Percentiles rank a stretch among this genome's conserved stretches.
phyloP scores from a whole-genome alignment of 2,888 invertebrate genomes.

The Lobophora halterata region DNA sequence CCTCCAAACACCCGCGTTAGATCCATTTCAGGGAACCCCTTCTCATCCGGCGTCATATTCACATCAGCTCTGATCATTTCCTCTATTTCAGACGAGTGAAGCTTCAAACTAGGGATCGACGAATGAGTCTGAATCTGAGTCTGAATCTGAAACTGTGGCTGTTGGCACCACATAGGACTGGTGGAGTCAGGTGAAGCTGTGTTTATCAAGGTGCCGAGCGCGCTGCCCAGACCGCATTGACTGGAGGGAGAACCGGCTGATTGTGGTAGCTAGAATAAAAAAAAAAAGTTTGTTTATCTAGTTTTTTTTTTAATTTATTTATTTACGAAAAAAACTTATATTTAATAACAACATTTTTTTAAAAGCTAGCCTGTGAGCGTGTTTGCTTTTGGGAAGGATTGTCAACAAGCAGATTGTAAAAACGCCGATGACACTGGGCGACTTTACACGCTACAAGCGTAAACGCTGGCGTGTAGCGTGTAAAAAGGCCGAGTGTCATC shows the following conservation, averaged over 20 bases:
- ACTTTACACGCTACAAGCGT: too few relatives aligned
- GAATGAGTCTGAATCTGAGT: too few relatives aligned
- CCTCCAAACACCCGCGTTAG: neutral
- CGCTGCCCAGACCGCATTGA: constrained; percentile 43
- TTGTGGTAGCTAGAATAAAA: constrained; percentile 22
- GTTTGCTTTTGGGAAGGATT: too few relatives aligned
- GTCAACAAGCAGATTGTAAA: too few relatives aligned
- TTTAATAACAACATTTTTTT: too few relatives aligned
- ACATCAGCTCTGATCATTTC: constrained; percentile 35
- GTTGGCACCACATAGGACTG: constrained; percentile 28
- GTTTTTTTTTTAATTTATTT: too few relatives aligned
- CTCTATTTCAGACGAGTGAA: constrained; percentile 57
- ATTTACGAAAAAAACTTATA: too few relatives aligned
- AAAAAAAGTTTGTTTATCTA: neutral
- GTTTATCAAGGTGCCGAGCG: constrained; percentile 23
- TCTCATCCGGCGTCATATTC: constrained; percentile 37
- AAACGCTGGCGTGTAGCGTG: too few relatives aligned
- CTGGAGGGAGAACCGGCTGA: constrained; percentile 23
- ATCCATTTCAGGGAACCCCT: constrained; percentile 18
- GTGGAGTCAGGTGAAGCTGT: neutral
- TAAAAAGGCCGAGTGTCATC: too few relatives aligned
- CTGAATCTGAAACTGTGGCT: neutral
- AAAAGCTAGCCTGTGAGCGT: too few relatives aligned
- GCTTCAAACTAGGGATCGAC: too few relatives aligned
- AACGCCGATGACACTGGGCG: too few relatives aligned